phyloP scores from a whole-genome alignment of 2,113 vertebrate species.

The Abramis brama region DNA sequence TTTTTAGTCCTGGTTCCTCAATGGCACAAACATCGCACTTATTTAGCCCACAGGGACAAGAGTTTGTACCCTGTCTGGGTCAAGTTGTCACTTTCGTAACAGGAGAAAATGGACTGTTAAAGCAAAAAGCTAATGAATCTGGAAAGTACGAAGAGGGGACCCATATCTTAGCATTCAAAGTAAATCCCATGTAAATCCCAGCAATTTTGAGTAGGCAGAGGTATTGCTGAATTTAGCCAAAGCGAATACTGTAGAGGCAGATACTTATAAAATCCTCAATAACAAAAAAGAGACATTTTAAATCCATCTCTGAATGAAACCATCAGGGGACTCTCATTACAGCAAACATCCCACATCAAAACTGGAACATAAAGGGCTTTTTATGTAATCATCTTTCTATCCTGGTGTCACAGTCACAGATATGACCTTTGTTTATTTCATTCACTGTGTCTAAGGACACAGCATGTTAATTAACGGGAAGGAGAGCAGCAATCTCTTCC shows the following conservation, averaged over 20 bases:
- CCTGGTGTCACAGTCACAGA: constrained; percentile 40
- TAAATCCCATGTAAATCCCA: neutral
- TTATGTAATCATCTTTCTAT: constrained; percentile 51
- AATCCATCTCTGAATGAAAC: constrained; percentile 19
- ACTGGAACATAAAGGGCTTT: neutral
- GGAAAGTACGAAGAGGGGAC: neutral
- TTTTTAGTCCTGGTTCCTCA: constrained; percentile 22
- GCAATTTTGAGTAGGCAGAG: neutral
- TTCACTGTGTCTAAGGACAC: constrained; percentile 57
- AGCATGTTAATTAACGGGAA: constrained; percentile 63
- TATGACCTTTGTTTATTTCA: constrained; percentile 55
- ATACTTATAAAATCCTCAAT: neutral
- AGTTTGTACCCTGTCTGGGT: constrained; percentile 28
- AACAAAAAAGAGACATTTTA: neutral
- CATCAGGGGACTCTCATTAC: constrained; percentile 22
- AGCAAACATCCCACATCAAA: neutral
- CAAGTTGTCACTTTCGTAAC: constrained; percentile 15
- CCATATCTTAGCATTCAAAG: neutral
- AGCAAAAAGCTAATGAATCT: neutral
- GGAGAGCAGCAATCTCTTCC: constrained; percentile 34
- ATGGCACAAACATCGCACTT: constrained; percentile 24
- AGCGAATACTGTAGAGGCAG: neutral
- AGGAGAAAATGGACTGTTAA: neutral
- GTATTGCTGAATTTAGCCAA: neutral
- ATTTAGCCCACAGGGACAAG: neutral